Evolutionary conservation across 2,113 vertebrate species (phyloP).

Genomic region (Brachionichthys hirsutus): DNA sequence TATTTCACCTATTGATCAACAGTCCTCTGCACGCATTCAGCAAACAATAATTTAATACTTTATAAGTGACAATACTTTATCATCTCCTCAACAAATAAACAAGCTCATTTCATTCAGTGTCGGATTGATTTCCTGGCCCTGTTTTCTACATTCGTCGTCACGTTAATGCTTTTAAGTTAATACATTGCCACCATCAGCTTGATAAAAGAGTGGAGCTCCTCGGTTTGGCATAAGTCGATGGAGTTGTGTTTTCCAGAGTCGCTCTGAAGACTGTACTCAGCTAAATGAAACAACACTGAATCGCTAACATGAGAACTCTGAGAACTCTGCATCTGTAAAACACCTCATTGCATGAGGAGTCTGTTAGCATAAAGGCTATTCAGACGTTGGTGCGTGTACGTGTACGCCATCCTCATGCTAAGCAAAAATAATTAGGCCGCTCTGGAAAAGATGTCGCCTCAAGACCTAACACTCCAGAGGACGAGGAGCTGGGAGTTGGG

Average conservation of each 20-base stretch:
- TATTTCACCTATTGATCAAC: conserved; percentile 39
- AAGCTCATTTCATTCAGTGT: conserved; percentile 33
- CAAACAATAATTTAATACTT: too few relatives aligned
- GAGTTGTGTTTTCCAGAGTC: conserved; percentile 7
- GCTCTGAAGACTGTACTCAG: conserved; percentile 3
- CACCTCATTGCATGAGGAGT: conserved; percentile 7
- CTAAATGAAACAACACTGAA: conserved; percentile 21
- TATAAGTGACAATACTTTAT: conserved; percentile 12
- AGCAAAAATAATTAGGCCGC: neutral
- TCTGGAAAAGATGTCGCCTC: neutral
- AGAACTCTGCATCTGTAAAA: conserved; percentile 12
- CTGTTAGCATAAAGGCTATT: conserved; percentile 6
- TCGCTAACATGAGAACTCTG: conserved; percentile 1
- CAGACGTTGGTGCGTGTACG: conserved; percentile 4
- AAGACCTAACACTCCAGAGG: neutral
- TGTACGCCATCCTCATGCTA: neutral
- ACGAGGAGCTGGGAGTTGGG: neutral
- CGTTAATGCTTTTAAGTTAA: conserved; percentile 35
- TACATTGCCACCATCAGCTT: conserved; percentile 24
- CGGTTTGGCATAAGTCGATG: conserved; percentile 9
- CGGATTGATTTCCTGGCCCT: conserved; percentile 30
- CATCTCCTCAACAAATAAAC: conserved; percentile 42
- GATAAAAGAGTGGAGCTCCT: conserved; percentile 16
- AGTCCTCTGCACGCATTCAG: conserved; percentile 20
- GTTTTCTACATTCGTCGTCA: conserved; percentile 30